Percentiles rank a stretch among this genome's conserved stretches.
Evolutionary conservation across 2,113 vertebrate species (phyloP).

Genomic region (Salvelinus sp.): DNA sequence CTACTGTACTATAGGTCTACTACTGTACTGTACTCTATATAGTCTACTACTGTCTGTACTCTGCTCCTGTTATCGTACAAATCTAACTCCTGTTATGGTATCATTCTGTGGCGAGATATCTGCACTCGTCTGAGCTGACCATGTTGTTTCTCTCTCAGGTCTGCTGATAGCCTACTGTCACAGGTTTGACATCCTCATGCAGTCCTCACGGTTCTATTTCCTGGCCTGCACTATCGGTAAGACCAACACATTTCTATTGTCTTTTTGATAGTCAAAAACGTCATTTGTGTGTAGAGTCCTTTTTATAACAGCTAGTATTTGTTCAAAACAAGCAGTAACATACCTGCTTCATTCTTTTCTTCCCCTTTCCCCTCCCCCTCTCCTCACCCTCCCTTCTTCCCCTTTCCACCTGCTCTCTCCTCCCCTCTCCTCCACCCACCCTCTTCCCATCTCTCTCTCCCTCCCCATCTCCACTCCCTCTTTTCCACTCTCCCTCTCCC

Average conservation of each 20-base stretch:
- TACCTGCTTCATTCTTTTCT: too few species aligned
- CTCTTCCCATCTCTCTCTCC: too few species aligned
- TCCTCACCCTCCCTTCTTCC: background rate
- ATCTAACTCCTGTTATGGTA: background rate
- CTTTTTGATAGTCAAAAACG: too few species aligned
- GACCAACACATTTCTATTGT: conserved; percentile 38
- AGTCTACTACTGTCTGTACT: too few species aligned
- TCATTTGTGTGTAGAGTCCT: too few species aligned
- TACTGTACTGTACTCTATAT: too few species aligned
- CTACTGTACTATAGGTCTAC: too few species aligned
- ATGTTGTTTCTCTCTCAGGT: conserved; percentile 68
- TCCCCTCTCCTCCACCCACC: too few species aligned
- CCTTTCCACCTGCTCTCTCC: background rate
- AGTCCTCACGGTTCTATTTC: conserved; percentile 91
- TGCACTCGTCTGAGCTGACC: background rate
- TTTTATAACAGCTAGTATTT: background rate
- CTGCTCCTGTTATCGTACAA: too few species aligned
- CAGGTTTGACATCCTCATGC: conserved; percentile 92
- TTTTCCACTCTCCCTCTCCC: too few species aligned
- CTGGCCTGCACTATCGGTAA: conserved; percentile 90
- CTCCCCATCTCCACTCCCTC: too few species aligned
- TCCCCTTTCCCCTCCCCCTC: background rate
- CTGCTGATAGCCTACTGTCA: conserved; percentile 94
- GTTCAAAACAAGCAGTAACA: too few species aligned
- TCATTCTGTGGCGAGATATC: background rate